These are phyloP conservation scores for Agrilus mali DNA, from an alignment of 2,888 invertebrate genomes.

Conservation along the genomic window DNA sequence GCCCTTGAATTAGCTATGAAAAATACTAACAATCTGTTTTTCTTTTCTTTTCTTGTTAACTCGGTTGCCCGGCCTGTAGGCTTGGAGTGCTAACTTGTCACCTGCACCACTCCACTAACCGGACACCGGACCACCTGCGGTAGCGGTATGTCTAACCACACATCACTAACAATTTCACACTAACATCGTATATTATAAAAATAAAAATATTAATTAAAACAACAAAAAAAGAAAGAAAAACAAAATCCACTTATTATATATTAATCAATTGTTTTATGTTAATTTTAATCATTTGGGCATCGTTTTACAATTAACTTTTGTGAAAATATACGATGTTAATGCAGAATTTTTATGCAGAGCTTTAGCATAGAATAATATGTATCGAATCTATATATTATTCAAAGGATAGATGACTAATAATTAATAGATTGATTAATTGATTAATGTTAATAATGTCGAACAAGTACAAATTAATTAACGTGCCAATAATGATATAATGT, in stretches of 20 bases:
- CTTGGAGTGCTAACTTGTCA: constrained; percentile 60
- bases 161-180: constrained; percentile 28
- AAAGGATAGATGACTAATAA: no score
- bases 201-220: neutral
- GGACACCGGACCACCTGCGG: constrained; percentile 30
- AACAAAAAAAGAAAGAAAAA: neutral
- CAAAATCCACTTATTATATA: neutral
- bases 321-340: constrained; percentile 2
- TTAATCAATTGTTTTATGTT: neutral
- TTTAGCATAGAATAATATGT: no score
- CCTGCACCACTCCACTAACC: constrained; percentile 34
- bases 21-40: constrained; percentile 35
- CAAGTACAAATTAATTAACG: constrained; percentile 17
- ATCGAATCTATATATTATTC: no score
- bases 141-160: constrained; percentile 34
- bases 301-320: constrained; percentile 7
- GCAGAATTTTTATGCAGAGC: no score
- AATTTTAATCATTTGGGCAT: constrained; percentile 1
- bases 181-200: constrained; percentile 13
- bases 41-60: constrained; percentile 37
- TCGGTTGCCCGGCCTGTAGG: constrained; percentile 44
- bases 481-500: constrained; percentile 12
- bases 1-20: constrained; percentile 24
- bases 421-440: no score
- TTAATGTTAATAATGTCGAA: constrained; percentile 9